phyloP scores from a whole-genome alignment of 2,797 vertebrate genomes.

The Crocodylus rhombifer region DNA sequence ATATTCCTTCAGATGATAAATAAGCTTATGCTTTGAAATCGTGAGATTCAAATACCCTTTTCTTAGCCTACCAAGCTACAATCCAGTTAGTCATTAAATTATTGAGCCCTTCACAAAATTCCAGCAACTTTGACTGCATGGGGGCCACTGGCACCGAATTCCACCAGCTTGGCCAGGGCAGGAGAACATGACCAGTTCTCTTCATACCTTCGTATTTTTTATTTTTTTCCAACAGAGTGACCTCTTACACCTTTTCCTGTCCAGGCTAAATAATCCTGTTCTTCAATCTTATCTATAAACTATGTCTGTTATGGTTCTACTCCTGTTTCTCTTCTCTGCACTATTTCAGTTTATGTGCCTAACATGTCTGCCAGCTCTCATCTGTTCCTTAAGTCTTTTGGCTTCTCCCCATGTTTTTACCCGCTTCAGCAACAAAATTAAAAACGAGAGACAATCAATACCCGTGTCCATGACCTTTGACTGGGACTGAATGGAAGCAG shows the following conservation, averaged over 20 bases:
- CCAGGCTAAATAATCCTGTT: background rate
- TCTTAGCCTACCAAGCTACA: conserved; percentile 27
- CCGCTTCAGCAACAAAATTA: background rate
- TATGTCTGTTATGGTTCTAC: background rate
- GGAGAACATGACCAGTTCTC: background rate
- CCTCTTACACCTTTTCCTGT: background rate
- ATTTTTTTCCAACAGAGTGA: background rate
- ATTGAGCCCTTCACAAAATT: conserved; percentile 36
- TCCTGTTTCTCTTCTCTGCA: background rate
- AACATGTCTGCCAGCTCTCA: background rate
- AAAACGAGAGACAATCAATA: background rate
- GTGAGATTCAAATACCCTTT: conserved; percentile 37
- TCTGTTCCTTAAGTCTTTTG: background rate
- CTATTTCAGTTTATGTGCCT: background rate
- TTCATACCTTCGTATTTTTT: background rate
- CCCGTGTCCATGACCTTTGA: conserved; percentile 26
- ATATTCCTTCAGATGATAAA: conserved; percentile 39
- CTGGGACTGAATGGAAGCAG: conserved; percentile 33
- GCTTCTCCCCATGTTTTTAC: background rate
- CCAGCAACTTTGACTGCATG: conserved; percentile 44
- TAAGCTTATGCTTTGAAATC: conserved; percentile 7
- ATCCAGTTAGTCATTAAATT: conserved; percentile 45
- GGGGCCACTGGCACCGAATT: background rate
- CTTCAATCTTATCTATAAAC: background rate
- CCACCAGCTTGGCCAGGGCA: background rate